A percentile compares a stretch with the other conserved stretches of the same genome.
Conservation (phyloP, 2,113 vertebrate species). For the Dasyurus viverrinus region DNA sequence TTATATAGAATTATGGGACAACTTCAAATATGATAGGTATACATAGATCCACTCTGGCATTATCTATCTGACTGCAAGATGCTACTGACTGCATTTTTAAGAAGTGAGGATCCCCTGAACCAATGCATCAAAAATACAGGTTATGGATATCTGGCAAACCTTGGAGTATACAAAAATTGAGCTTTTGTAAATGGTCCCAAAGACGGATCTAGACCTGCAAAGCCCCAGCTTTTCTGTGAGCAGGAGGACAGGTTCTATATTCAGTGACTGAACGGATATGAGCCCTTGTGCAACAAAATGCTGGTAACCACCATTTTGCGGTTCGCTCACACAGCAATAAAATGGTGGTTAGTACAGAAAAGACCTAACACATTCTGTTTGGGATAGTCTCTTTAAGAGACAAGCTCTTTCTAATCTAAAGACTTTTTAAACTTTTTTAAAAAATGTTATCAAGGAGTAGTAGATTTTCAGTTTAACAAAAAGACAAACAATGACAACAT, state of each 20-base stretch:
- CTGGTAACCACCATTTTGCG: conserved; percentile 83
- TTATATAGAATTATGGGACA: conserved; percentile 50
- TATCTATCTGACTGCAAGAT: conserved; percentile 15
- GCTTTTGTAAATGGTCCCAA: conserved; percentile 47
- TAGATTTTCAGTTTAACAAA: conserved; percentile 76
- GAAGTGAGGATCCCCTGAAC: conserved; percentile 63
- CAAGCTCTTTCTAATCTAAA: conserved; percentile 42
- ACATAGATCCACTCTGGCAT: conserved; percentile 3
- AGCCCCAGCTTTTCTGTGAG: background rate
- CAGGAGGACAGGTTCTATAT: conserved; percentile 37
- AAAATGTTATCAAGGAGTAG: conserved; percentile 67
- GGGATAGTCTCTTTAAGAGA: conserved; percentile 47
- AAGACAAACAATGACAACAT: conserved; percentile 71
- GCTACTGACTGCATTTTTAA: conserved; percentile 65
- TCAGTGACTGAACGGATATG: background rate
- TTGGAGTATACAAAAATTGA: conserved; percentile 29
- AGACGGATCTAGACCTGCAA: background rate
- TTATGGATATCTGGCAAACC: conserved; percentile 24
- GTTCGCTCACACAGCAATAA: conserved; percentile 64
- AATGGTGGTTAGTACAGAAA: conserved; percentile 84
- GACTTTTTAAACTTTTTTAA: conserved; percentile 51
- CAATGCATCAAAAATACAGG: conserved; percentile 58
- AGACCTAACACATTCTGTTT: conserved; percentile 57
- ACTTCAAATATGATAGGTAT: conserved; percentile 64
- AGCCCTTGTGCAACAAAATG: conserved; percentile 71